Evolutionary conservation across 2,113 vertebrate genomes (phyloP), one percentile per base, ranked within the genome.

Genomic region (Trematomus loennbergii): DNA sequence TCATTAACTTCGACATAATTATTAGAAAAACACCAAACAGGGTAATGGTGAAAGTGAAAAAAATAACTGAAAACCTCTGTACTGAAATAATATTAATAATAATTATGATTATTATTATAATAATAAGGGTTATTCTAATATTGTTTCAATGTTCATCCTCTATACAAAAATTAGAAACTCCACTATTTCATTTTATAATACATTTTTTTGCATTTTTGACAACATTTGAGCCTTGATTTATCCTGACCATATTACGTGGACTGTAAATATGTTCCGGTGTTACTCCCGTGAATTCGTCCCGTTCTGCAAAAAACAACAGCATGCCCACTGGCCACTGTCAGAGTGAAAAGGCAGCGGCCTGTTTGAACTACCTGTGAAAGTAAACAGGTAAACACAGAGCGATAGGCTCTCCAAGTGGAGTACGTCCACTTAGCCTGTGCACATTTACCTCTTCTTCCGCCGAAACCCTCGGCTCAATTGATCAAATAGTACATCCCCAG

Each of bases 361-460:
- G 91, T 96, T 96, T 96, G 95, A 96, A 96, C 94, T 95, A 96
- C 96, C 96, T 96, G 96, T 87, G 92, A 97, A 96, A 96, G 97
- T 96, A 97, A 97, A 96, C 96, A 97, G 96, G 97, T 97, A 96
- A 96, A 96, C 95, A 96, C 87, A 89, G 89, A 91, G 92, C 90
- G 94, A 96, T 96, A 94, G 94, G 94, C 96, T 91, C 96, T 96
- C 94, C 92, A 96, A 88, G 93, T 97, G 93, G 94, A 96, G 96
- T 94, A 94, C 90, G 85, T 77, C 94, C 96, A 94, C 97, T 97
- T 95, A 93, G 93, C 91, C 93, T 93, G 92, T 93, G 95, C 92
- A 96, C 95, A 94, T 94, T 95, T 92, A 85, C 94, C 92, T 93
- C 94, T 94, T 92, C 91, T 91, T 93, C n/a, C n/a, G 88, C 84